Evolutionary conservation across 2,113 vertebrate genomes (phyloP).

Genomic region (Nibea albiflora): DNA sequence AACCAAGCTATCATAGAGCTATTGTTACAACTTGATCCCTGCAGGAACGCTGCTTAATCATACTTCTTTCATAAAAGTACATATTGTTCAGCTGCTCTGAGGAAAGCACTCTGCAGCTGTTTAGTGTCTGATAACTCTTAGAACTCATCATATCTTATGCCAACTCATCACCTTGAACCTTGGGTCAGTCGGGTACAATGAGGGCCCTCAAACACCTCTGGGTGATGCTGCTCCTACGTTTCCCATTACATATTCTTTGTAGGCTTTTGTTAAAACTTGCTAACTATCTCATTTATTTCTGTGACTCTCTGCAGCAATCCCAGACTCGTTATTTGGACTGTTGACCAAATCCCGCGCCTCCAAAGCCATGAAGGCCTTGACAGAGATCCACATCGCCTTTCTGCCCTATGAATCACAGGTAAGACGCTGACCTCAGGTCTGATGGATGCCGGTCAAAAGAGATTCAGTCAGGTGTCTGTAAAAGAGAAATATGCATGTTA

Average conservation of each 20-base stretch:
- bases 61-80: neutral
- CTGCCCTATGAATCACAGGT: constrained; percentile 99
- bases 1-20: neutral
- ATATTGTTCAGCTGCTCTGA: neutral
- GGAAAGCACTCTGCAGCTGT: no score
- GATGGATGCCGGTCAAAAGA: neutral
- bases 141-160: neutral
- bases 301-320: constrained; percentile 86
- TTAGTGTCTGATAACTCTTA: neutral
- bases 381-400: constrained; percentile 97
- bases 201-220: no score
- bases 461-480: neutral
- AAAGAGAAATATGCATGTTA: neutral
- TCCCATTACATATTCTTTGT: no score
- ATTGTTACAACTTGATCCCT: neutral
- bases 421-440: constrained; percentile 48
- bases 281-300: neutral
- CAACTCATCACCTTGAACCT: no score
- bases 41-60: neutral
- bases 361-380: constrained; percentile 98
- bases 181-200: no score
- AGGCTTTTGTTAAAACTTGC: no score
- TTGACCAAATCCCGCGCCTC: constrained; percentile 96
- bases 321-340: constrained; percentile 93
- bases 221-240: no score